These are phyloP conservation scores for Colinus virginianus DNA, from an alignment of 2,113 vertebrate species.

Conservation along the genomic window DNA sequence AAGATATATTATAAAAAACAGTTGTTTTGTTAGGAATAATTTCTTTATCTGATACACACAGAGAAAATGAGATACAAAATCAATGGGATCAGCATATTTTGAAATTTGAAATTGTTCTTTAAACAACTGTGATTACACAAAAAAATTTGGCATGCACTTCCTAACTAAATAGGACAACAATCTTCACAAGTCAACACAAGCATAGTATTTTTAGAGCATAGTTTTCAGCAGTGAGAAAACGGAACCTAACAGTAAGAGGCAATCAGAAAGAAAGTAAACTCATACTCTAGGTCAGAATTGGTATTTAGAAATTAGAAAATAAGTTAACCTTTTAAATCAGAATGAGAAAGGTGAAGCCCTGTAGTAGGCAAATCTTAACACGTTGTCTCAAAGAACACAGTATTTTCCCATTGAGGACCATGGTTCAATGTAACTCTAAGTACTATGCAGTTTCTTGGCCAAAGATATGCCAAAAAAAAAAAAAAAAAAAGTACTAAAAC, in stretches of 20 bases:
- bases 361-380: background rate
- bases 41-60: background rate
- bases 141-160: background rate
- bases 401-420: background rate
- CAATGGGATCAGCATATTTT: background rate
- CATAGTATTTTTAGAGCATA: background rate
- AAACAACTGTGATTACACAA: background rate
- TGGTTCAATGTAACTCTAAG: background rate
- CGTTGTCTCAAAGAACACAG: background rate
- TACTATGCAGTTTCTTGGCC: background rate
- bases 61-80: background rate
- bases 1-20: background rate
- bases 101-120: background rate
- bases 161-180: background rate
- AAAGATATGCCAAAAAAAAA: background rate
- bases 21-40: background rate
- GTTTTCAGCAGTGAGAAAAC: conserved; percentile 5
- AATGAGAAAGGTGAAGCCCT: background rate
- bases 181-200: background rate
- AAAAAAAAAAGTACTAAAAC: too few relatives aligned
- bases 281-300: background rate
- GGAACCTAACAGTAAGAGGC: background rate
- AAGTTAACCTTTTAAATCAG: background rate
- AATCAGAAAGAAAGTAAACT: background rate
- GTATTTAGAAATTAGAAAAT: background rate